Percentiles rank a stretch among this genome's conserved stretches.
Evolutionary conservation across 2,797 vertebrate species (phyloP).

Genomic region (Diplodus sargus): DNA sequence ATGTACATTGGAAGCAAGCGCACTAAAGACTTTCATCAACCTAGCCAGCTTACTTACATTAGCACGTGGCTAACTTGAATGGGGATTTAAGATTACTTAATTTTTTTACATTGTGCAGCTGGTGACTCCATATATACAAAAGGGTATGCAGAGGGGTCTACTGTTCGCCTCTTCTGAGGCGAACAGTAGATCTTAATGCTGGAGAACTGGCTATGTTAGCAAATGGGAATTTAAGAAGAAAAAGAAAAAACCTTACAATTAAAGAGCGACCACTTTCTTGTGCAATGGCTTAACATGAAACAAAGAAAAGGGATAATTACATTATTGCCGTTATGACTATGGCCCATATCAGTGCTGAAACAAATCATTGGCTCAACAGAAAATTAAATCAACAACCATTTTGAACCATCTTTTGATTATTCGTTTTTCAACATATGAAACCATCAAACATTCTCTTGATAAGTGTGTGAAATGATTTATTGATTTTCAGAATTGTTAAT

Average conservation of each 20-base stretch:
- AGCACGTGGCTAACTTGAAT: no score
- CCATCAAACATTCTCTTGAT: neutral
- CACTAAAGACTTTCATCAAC: no score
- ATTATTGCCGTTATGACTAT: neutral
- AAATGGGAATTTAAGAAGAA: neutral
- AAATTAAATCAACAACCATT: neutral
- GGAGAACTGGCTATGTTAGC: neutral
- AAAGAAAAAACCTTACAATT: neutral
- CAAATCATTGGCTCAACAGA: neutral
- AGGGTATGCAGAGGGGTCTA: no score
- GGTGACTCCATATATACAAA: neutral
- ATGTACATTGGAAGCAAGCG: no score
- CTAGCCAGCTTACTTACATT: no score
- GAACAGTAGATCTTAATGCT: neutral
- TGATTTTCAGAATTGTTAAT: neutral
- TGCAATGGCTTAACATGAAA: neutral
- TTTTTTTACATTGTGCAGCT: neutral
- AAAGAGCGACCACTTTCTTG: neutral
- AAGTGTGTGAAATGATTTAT: neutral
- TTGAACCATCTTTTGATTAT: neutral
- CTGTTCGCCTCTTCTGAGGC: neutral
- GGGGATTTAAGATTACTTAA: neutral
- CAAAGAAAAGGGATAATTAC: neutral
- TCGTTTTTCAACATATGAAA: neutral
- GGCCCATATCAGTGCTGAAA: neutral